Evolutionary conservation across 2,888 invertebrate species (phyloP), one percentile per base, ranked within the genome.

Genomic region (Drosophila nigritarsus): DNA sequence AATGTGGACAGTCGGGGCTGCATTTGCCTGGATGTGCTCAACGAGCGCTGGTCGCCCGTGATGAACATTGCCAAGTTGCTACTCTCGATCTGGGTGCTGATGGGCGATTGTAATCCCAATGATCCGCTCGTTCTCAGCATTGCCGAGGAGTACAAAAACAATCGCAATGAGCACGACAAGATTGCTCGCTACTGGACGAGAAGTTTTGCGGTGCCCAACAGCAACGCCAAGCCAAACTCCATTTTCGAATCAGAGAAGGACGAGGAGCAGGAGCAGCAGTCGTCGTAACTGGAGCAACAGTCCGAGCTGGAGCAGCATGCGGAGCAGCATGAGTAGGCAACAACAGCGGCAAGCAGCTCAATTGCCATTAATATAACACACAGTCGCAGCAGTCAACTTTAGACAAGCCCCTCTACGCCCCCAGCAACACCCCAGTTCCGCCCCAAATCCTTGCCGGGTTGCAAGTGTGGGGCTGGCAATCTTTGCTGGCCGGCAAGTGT

Each of bases 1-100:
- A 87, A 87, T 40, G 90, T 87, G 48, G 89, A 90, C 32, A 78
- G 89, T 20, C 75, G 82, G 3, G 87, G 90, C 6, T 45, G 69
- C 45, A 90, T 90, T 48, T 87, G 87, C 8, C 64, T 87, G 32
- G 87, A 87, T 36, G 71, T 89, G 60, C 76, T 87, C 11, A 72
- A 73, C n/a, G 85, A 90, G 2, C 89, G 87, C 27, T 87, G 87
- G 87, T 87, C 90, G 1, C 89, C 90, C 0, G 87, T 90, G 0
- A 74, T 89, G 72, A 84, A 76, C 2, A 76, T 87, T 8, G 63
- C 75, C 71, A 89, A 87, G 59, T 65, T 87, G 8, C 49, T 87
- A 40, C 78, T 87, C 0, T 87, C 87, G 7, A 78, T 87, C 24
- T 89, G 82, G 71, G 54, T 90, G 51, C 76, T 87, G 2, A 78